Percentiles rank a stretch among this genome's conserved stretches.
Conservation (phyloP, 2,888 invertebrate genomes). For the Tuberolachnus salignus region DNA sequence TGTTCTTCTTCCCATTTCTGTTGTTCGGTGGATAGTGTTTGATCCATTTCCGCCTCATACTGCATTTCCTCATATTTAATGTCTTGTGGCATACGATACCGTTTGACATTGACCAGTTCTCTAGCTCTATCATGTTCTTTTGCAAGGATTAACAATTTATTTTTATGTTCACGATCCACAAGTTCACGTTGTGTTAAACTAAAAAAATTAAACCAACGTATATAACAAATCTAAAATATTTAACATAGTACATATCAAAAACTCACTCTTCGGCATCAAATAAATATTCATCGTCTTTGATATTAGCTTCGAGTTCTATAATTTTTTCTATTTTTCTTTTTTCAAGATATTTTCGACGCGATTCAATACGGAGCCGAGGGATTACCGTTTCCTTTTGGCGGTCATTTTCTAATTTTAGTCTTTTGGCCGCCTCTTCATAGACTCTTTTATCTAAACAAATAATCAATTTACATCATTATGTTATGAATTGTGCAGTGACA, state of each 20-base stretch:
- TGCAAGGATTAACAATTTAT: constrained; percentile 85
- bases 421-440: constrained; percentile 86
- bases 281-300: constrained; percentile 93
- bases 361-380: constrained; percentile 86
- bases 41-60: constrained; percentile 86
- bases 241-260: constrained; percentile 12
- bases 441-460: constrained; percentile 71
- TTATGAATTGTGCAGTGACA: background rate
- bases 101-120: constrained; percentile 88
- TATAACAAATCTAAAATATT: background rate
- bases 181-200: constrained; percentile 87
- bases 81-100: constrained; percentile 94
- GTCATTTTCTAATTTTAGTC: constrained; percentile 85
- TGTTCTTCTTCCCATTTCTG: constrained; percentile 98
- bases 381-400: constrained; percentile 80
- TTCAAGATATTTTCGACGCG: constrained; percentile 90
- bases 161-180: constrained; percentile 85
- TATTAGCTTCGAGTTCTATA: constrained; percentile 90
- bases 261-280: constrained; percentile 87
- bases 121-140: constrained; percentile 95
- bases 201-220: constrained; percentile 60
- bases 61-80: constrained; percentile 62
- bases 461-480: background rate
- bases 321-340: constrained; percentile 97
- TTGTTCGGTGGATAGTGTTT: constrained; percentile 81